A percentile compares a stretch with the other conserved stretches of the same genome.
Evolutionary conservation across 2,113 vertebrate species (phyloP).

Genomic region (Takifugu bimaculatus): DNA sequence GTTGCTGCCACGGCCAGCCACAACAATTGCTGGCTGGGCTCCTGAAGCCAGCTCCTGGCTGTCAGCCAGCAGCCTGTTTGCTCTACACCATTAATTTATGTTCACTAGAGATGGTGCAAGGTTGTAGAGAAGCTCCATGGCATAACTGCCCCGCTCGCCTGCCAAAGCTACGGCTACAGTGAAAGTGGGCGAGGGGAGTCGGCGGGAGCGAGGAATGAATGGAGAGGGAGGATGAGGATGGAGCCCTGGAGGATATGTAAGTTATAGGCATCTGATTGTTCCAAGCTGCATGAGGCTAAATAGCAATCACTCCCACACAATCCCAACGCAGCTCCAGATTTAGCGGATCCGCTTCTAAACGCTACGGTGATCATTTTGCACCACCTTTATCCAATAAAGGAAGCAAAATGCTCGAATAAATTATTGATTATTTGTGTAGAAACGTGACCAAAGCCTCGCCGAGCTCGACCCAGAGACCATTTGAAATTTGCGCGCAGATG

Average conservation of each 20-base stretch:
- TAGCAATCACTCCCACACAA: constrained; percentile 79
- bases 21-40: constrained; percentile 83
- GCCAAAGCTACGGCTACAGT: constrained; percentile 78
- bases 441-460: constrained; percentile 17
- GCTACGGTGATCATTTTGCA: constrained; percentile 44
- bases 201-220: constrained; percentile 42
- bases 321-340: constrained; percentile 70
- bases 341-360: constrained; percentile 32
- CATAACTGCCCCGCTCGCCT: constrained; percentile 77
- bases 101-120: constrained; percentile 88
- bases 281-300: constrained; percentile 76
- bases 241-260: constrained; percentile 76
- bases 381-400: constrained; percentile 44
- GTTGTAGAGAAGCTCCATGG: constrained; percentile 83
- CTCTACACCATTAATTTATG: constrained; percentile 91
- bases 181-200: constrained; percentile 70
- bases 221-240: constrained; percentile 50
- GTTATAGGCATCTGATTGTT: constrained; percentile 73
- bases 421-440: constrained; percentile 10
- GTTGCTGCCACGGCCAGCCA: constrained; percentile 71
- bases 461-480: constrained; percentile 22
- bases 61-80: constrained; percentile 83
- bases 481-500: constrained; percentile 43
- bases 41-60: constrained; percentile 77
- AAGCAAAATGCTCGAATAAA: constrained; percentile 17